phyloP scores from a whole-genome alignment of 2,113 vertebrate species.

The Panurus biarmicus region DNA sequence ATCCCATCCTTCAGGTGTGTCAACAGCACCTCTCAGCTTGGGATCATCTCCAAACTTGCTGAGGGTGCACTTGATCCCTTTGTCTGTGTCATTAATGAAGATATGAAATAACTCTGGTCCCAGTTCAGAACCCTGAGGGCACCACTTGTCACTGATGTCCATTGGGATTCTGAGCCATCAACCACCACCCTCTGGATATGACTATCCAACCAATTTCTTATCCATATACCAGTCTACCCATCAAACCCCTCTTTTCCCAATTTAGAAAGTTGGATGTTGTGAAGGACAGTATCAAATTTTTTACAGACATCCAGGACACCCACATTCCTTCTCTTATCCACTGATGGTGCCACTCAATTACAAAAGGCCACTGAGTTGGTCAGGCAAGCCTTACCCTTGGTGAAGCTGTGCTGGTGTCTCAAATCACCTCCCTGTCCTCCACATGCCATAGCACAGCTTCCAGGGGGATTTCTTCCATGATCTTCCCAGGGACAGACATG shows the following conservation, averaged over 20 bases:
- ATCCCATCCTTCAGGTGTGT: background rate
- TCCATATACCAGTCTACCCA: background rate
- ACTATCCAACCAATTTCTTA: background rate
- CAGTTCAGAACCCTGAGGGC: background rate
- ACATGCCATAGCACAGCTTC: background rate
- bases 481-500: background rate
- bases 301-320: background rate
- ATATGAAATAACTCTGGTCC: background rate
- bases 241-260: background rate
- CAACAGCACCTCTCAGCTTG: background rate
- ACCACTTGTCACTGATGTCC: background rate
- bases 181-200: background rate
- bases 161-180: background rate
- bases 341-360: background rate
- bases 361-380: background rate
- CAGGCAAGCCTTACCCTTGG: background rate
- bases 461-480: background rate
- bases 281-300: background rate
- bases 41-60: background rate
- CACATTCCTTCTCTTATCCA: background rate
- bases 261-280: background rate
- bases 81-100: background rate
- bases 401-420: background rate
- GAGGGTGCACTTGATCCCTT: fast-evolving
- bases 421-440: background rate